phyloP scores from a whole-genome alignment of 2,888 invertebrate genomes.

The Cataglyphis cursor region DNA sequence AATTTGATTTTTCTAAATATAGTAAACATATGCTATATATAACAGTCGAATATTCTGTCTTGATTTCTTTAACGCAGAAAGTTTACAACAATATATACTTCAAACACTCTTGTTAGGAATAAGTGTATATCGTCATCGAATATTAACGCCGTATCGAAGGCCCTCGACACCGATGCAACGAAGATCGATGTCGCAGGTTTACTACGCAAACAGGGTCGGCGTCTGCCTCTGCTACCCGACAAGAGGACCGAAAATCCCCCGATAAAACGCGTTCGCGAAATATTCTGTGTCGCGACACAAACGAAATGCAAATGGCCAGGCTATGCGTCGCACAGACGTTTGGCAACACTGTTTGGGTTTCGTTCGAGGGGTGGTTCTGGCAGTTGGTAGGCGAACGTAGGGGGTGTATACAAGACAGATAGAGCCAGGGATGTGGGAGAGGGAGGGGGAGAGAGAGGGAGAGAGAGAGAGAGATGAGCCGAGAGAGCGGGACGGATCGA shows the following conservation, averaged over 20 bases:
- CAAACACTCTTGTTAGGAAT: slow-evolving; percentile 27
- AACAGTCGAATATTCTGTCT: not conserved
- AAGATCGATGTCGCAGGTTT: slow-evolving; percentile 67
- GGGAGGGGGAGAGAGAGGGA: slow-evolving; percentile 15
- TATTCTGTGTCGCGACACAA: slow-evolving; percentile 84
- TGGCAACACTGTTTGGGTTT: slow-evolving; percentile 85
- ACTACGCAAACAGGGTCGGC: slow-evolving; percentile 66
- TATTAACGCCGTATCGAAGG: slow-evolving; percentile 62
- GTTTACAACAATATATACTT: not conserved
- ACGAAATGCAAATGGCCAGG: slow-evolving; percentile 85
- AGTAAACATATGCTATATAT: not conserved
- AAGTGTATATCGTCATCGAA: slow-evolving; percentile 48
- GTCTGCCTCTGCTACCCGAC: slow-evolving; percentile 45
- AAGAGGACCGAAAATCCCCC: slow-evolving; percentile 62
- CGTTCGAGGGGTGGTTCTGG: slow-evolving; percentile 79
- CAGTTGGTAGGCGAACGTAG: slow-evolving; percentile 78
- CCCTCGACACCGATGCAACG: slow-evolving; percentile 51
- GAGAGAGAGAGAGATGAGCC: slow-evolving; percentile 15
- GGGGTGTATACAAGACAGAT: slow-evolving; percentile 78
- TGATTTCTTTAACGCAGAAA: slow-evolving; percentile 8
- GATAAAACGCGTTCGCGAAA: slow-evolving; percentile 82
- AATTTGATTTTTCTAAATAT: not conserved
- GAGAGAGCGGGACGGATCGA: slow-evolving; percentile 31
- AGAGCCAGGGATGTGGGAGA: slow-evolving; percentile 57
- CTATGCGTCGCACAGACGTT: slow-evolving; percentile 83